phyloP scores from a whole-genome alignment of 2,113 vertebrate genomes.

The Pygoscelis adeliae region DNA sequence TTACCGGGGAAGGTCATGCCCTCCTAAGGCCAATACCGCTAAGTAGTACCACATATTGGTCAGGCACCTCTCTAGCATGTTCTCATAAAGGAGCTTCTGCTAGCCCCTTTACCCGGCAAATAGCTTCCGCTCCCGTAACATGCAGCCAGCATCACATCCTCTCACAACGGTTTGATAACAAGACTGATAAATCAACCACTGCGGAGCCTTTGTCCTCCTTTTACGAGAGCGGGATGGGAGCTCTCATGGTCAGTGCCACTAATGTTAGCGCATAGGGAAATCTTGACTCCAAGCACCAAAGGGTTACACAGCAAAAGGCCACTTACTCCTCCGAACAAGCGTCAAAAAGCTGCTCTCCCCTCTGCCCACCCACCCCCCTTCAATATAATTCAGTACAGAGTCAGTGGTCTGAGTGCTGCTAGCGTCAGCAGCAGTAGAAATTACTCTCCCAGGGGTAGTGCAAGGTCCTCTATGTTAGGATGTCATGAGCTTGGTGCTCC shows the following conservation, averaged over 20 bases:
- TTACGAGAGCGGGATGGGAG: not conserved
- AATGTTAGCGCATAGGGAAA: not conserved
- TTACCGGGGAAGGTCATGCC: not conserved
- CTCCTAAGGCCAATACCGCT: not conserved
- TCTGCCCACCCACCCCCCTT: conserved; percentile 19
- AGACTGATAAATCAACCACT: not conserved
- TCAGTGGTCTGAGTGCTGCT: conserved; percentile 40
- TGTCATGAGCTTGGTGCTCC: conserved; percentile 96
- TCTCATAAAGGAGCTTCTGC: not conserved
- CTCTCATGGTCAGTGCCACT: not conserved
- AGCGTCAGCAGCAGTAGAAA: not conserved
- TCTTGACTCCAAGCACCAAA: conserved; percentile 54
- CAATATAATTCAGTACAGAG: conserved; percentile 18
- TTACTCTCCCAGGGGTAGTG: not conserved
- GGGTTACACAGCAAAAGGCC: conserved; percentile 61
- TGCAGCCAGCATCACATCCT: not conserved
- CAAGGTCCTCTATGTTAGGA: conserved; percentile 84
- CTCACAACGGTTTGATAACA: not conserved
- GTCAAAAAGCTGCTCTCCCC: not conserved
- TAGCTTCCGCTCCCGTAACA: not conserved
- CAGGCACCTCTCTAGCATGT: not conserved
- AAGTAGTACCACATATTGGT: not conserved
- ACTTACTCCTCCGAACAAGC: conserved; percentile 10
- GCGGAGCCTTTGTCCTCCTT: not conserved
- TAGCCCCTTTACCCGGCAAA: not conserved